Evolutionary conservation across 2,888 invertebrate genomes (phyloP).

Genomic region (Periphyllus acericola): DNA sequence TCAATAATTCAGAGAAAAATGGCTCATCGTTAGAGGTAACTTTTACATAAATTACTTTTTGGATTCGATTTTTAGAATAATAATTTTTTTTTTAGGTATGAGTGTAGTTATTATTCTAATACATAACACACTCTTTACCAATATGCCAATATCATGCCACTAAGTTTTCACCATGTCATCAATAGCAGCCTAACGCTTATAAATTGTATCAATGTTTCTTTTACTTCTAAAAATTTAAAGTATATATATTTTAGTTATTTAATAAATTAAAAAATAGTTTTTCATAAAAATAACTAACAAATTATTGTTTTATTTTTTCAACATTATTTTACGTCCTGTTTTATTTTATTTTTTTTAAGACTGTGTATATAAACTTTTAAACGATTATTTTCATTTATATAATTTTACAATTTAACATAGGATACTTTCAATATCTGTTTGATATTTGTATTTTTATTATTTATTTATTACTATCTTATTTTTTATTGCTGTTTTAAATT

Average conservation of each 20-base stretch:
- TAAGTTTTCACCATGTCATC: slow-evolving; percentile 14
- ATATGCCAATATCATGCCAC: slow-evolving; percentile 36
- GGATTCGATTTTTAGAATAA: background rate
- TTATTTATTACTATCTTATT: slow-evolving; percentile 44
- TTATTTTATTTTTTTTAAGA: slow-evolving; percentile 52
- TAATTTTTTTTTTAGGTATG: slow-evolving; percentile 33
- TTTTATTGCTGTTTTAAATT: slow-evolving; percentile 51
- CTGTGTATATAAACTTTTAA: slow-evolving; percentile 49
- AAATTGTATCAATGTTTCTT: slow-evolving; percentile 39
- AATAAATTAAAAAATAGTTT: slow-evolving; percentile 46
- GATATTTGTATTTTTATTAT: slow-evolving; percentile 57
- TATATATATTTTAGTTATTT: slow-evolving; percentile 33
- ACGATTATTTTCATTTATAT: slow-evolving; percentile 46
- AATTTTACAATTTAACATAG: slow-evolving; percentile 37
- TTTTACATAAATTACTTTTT: background rate
- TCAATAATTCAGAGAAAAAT: slow-evolving; percentile 29
- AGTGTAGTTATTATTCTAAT: slow-evolving; percentile 20
- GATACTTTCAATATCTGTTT: slow-evolving; percentile 23
- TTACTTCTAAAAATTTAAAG: slow-evolving; percentile 18
- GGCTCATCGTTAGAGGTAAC: slow-evolving; percentile 31
- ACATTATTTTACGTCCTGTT: slow-evolving; percentile 27
- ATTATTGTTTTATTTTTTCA: slow-evolving; percentile 52
- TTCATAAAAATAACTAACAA: slow-evolving; percentile 49
- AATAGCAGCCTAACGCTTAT: slow-evolving; percentile 20
- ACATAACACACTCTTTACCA: background rate